Base-by-base conservation (phyloP, 2,888 invertebrate species). In the Xestia c-nigrum region DNA sequence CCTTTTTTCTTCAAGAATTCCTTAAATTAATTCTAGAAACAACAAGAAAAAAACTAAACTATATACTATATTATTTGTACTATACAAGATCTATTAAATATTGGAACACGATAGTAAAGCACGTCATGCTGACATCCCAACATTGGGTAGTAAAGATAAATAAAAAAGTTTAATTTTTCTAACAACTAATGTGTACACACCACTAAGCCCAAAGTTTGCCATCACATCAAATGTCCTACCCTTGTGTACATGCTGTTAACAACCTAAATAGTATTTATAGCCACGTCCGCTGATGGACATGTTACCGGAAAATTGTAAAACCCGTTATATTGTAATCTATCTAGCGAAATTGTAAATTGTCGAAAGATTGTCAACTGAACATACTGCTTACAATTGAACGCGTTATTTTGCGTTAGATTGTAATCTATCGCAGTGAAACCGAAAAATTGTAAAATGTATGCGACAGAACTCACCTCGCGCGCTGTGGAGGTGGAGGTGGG, bases 1-100 rank as follows among this genome's bases (percentile, higher is more conserved):
- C 31, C 55, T 47, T 12, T 59, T 9, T 71, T 47, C 14, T 63
- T 72, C 61, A 72, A 46, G 40, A 70, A 43, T 61, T 46, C n/a
- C 47, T 50, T 47, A 65, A 40, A 63, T 14, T 19, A 52, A n/a
- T 52, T 47, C 19, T 52, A 59, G 5, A 43, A 71, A n/a, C 16
- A 72, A 43, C 21, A 65, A 72, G 47, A 47, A 47, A 47, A 47
- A 46, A 16, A 16, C 16, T 47, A 70, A 73, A 40, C 43, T 43
- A 43, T 9, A 43, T 9, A 43, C 87, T 71, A 85, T 73, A 81
- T 83, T 87, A 84, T 89, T 89, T 87, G 87, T 89, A 77, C 85
- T 87, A 83, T 73, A 84, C n/a, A 82, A 85, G 69, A 86, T 81
- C 78, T 81, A 85, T 61, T 61, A 75, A 31, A 31, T 31, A 69